Conservation (phyloP, 2,888 invertebrate species). For the Agriotes lineatus region DNA sequence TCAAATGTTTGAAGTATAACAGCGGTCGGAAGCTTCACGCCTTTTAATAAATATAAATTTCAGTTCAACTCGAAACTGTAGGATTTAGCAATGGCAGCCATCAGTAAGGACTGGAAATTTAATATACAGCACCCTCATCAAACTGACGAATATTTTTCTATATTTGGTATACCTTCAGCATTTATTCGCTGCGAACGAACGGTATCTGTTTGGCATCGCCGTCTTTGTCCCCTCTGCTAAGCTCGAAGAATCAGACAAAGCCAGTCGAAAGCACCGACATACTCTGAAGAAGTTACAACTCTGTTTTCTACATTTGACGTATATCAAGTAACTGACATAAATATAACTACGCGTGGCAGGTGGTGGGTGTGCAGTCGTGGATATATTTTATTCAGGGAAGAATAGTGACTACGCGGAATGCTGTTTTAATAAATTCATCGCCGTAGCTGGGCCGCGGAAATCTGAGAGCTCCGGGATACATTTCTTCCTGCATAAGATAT, state of each 20-base stretch:
- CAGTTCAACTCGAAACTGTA: too few relatives aligned
- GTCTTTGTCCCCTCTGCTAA: background rate
- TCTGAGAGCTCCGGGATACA: background rate
- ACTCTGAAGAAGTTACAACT: constrained; percentile 15
- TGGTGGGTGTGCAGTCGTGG: constrained; percentile 23
- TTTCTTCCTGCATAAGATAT: constrained; percentile 25
- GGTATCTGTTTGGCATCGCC: background rate
- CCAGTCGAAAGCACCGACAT: background rate
- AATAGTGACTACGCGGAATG: constrained; percentile 9
- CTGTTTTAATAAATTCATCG: constrained; percentile 22
- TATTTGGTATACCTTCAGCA: background rate
- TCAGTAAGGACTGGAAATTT: too few relatives aligned
- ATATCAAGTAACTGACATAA: constrained; percentile 32
- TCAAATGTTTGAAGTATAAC: too few relatives aligned
- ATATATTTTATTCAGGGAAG: constrained; percentile 28
- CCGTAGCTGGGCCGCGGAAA: background rate
- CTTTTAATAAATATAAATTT: too few relatives aligned
- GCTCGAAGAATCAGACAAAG: background rate
- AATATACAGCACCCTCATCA: constrained; percentile 9
- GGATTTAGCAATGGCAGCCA: too few relatives aligned
- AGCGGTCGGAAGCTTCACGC: too few relatives aligned
- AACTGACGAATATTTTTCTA: constrained; percentile 10
- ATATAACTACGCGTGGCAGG: constrained; percentile 29
- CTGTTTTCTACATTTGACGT: constrained; percentile 24
- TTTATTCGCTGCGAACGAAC: background rate